phyloP scores from a whole-genome alignment of 2,113 vertebrate species.

The Capreolus pygargus region DNA sequence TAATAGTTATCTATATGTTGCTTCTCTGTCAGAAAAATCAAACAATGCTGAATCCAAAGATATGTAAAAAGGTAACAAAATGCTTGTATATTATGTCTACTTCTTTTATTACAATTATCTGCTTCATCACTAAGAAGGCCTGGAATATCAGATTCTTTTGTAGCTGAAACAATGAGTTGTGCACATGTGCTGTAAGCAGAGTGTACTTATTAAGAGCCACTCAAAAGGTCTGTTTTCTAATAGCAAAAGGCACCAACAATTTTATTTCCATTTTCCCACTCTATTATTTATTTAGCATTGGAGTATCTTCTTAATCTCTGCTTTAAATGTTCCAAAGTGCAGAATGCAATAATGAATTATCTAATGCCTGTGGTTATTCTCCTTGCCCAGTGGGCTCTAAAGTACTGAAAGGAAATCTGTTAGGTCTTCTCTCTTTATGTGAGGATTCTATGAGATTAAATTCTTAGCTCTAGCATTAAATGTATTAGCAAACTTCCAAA shows the following conservation, averaged over 20 bases:
- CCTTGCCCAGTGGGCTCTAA: neutral
- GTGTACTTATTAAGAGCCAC: neutral
- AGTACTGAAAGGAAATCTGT: neutral
- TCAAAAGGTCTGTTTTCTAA: neutral
- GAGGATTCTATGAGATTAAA: neutral
- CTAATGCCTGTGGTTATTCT: neutral
- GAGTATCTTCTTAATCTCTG: neutral
- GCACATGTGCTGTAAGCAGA: neutral
- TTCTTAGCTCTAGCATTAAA: neutral
- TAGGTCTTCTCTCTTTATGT: neutral
- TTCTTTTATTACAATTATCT: neutral
- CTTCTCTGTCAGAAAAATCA: neutral
- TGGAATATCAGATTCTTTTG: neutral
- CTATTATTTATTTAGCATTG: neutral
- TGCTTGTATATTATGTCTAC: neutral
- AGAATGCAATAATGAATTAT: neutral
- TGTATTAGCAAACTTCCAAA: neutral
- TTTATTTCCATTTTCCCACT: neutral
- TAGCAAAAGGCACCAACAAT: neutral
- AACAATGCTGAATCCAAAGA: neutral
- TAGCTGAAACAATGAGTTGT: neutral
- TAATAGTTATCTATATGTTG: neutral
- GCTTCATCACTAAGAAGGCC: neutral
- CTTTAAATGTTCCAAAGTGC: neutral
- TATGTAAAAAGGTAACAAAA: neutral